phyloP scores from a whole-genome alignment of 2,888 invertebrate species.

The Branchipolynoe longqiensis region DNA sequence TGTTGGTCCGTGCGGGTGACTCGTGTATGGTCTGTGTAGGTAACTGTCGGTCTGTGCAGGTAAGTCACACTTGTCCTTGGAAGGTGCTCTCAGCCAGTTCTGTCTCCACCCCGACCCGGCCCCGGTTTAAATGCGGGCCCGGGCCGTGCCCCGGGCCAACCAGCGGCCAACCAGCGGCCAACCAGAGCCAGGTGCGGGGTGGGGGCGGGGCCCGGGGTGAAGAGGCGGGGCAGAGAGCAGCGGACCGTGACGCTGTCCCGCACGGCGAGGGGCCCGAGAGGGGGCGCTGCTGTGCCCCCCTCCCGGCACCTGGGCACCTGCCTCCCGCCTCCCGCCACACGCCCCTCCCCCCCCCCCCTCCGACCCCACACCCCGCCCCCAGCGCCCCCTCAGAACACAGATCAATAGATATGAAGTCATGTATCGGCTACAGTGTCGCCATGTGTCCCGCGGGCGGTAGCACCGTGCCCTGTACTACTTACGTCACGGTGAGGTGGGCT shows the following conservation, averaged over 20 bases:
- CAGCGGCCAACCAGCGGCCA: slow-evolving; percentile 11
- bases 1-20: neutral
- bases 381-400: neutral
- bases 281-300: slow-evolving; percentile 31
- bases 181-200: neutral
- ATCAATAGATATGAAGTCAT: neutral
- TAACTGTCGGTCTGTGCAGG: no score
- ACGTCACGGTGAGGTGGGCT: neutral
- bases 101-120: neutral
- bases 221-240: neutral
- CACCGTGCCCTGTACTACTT: slow-evolving; percentile 35
- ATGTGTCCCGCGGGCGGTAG: neutral
- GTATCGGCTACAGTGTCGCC: neutral
- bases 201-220: neutral
- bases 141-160: neutral
- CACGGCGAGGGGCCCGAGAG: neutral
- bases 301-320: neutral
- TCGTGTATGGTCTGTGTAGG: neutral
- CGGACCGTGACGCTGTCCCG: slow-evolving; percentile 27
- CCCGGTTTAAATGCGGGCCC: slow-evolving; percentile 13
- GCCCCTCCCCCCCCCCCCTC: neutral
- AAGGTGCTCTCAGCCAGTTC: slow-evolving; percentile 44
- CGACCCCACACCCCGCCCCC: neutral
- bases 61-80: no score
- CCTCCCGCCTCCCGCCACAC: slow-evolving; percentile 24